phyloP scores from a whole-genome alignment of 2,888 invertebrate genomes.

The Drosophila incognita region DNA sequence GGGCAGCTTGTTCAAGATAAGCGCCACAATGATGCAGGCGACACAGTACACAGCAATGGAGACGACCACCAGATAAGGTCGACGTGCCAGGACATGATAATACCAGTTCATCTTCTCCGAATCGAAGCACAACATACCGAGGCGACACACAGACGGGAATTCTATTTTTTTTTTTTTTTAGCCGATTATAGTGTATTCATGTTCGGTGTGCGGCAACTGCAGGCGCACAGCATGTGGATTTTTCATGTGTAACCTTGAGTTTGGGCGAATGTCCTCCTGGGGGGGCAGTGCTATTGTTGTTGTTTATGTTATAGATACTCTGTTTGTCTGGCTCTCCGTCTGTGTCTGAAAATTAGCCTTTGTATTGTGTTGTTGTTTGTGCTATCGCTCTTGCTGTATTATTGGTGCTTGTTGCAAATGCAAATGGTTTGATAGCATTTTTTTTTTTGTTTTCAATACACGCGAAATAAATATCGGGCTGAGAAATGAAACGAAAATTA shows the following conservation, averaged over 20 bases:
- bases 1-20: conserved; percentile 88
- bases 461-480: conserved; percentile 37
- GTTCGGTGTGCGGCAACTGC: conserved; percentile 15
- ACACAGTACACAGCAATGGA: conserved; percentile 88
- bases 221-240: conserved; percentile 25
- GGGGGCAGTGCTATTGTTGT: conserved; percentile 60
- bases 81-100: conserved; percentile 88
- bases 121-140: conserved; percentile 69
- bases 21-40: conserved; percentile 89
- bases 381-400: conserved; percentile 1
- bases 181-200: conserved; percentile 34
- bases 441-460: background rate
- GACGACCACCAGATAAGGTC: conserved; percentile 88
- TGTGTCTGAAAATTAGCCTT: conserved; percentile 29
- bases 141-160: background rate
- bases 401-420: background rate
- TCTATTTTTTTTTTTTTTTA: conserved; percentile 11
- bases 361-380: conserved; percentile 3
- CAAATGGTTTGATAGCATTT: conserved; percentile 32
- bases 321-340: background rate
- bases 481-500: conserved; percentile 50
- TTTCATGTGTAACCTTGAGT: conserved; percentile 56
- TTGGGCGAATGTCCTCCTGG: conserved; percentile 31
- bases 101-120: conserved; percentile 86
- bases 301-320: conserved; percentile 72